Conservation (phyloP, 2,888 invertebrate genomes). For the Taenaris catops region DNA sequence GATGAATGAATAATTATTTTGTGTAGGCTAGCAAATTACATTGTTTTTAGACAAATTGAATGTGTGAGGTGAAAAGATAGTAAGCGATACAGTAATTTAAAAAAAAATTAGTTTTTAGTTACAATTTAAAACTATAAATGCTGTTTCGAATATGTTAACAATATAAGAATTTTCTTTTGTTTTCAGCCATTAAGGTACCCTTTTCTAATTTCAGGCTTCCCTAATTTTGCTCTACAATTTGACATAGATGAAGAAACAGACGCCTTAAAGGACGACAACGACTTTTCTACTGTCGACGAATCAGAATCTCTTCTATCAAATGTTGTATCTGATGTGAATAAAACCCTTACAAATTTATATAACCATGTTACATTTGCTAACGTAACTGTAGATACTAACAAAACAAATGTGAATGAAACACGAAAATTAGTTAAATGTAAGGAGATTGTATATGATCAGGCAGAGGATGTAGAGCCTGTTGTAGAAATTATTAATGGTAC, state of each 20-base stretch:
- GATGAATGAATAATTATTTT: too few relatives aligned
- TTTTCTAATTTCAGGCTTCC: slow-evolving; percentile 13
- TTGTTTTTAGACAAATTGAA: too few relatives aligned
- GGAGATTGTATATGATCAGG: slow-evolving; percentile 52
- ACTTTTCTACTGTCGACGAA: slow-evolving; percentile 64
- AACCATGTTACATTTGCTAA: slow-evolving; percentile 67
- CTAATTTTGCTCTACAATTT: slow-evolving; percentile 35
- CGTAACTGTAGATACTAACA: slow-evolving; percentile 55
- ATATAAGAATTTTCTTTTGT: neutral
- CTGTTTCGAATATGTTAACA: neutral
- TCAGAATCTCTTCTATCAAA: slow-evolving; percentile 65
- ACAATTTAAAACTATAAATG: neutral
- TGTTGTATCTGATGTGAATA: slow-evolving; percentile 67
- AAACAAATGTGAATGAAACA: slow-evolving; percentile 55
- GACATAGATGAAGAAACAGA: slow-evolving; percentile 54
- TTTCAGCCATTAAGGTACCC: neutral
- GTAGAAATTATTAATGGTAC: slow-evolving; percentile 87
- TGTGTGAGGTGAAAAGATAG: too few relatives aligned
- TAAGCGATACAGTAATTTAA: too few relatives aligned
- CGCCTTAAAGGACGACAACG: slow-evolving; percentile 39
- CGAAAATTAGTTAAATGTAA: slow-evolving; percentile 64
- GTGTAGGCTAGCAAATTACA: too few relatives aligned
- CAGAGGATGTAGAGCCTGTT: slow-evolving; percentile 50
- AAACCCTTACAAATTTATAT: slow-evolving; percentile 62
- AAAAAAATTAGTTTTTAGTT: too few relatives aligned